A percentile compares a stretch with the other conserved stretches of the same genome.
Conservation (phyloP, 2,797 vertebrate genomes). For the Phoxinus dragarum region DNA sequence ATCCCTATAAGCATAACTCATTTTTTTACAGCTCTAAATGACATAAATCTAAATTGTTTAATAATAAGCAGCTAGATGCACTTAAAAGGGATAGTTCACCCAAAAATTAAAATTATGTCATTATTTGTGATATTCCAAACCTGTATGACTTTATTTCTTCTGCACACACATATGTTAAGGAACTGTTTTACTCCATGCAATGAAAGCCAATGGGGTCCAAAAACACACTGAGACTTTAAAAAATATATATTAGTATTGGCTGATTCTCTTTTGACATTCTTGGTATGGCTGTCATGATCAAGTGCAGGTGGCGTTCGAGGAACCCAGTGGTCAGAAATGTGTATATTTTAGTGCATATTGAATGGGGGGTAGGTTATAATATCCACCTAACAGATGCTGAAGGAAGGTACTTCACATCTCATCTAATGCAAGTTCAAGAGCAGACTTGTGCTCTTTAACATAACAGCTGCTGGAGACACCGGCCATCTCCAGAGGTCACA, state of each 20-base stretch:
- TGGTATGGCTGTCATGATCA: constrained; percentile 15
- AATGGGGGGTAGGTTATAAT: constrained; percentile 33
- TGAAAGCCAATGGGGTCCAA: neutral
- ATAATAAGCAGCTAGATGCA: constrained; percentile 10
- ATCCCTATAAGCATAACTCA: neutral
- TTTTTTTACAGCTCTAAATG: constrained; percentile 5
- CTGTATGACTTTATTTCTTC: neutral
- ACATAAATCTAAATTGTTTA: neutral
- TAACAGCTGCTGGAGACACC: constrained; percentile 69
- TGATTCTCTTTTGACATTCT: neutral
- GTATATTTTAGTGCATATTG: constrained; percentile 31
- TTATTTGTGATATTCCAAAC: neutral
- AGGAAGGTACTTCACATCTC: constrained; percentile 55
- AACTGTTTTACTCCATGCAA: neutral
- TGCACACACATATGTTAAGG: neutral
- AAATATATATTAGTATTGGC: neutral
- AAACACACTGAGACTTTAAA: neutral
- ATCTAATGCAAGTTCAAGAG: constrained; percentile 76
- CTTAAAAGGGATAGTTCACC: neutral
- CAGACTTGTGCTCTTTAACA: constrained; percentile 57
- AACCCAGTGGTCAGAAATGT: constrained; percentile 10
- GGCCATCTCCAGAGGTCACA: constrained; percentile 62
- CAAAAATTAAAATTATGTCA: neutral
- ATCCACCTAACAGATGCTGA: constrained; percentile 60
- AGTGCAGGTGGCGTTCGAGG: constrained; percentile 21